phyloP scores from a whole-genome alignment of 2,888 invertebrate species.

The Hecatera dysodea region DNA sequence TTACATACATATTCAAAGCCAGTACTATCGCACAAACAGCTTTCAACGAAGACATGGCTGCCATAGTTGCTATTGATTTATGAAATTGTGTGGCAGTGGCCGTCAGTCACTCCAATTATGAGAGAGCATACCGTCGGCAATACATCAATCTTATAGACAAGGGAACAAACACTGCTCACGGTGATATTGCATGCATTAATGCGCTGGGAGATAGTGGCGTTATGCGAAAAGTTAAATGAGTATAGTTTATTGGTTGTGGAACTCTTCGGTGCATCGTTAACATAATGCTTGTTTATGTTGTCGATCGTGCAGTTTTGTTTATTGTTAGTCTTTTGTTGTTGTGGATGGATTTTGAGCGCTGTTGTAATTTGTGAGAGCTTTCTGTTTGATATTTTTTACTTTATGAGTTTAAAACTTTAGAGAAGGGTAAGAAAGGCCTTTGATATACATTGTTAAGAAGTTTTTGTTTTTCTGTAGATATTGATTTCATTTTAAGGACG shows the following conservation, averaged over 20 bases:
- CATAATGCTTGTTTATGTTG: constrained; percentile 54
- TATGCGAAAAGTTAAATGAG: constrained; percentile 64
- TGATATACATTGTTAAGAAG: not conserved
- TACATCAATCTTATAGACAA: constrained; percentile 81
- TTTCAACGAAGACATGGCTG: constrained; percentile 66
- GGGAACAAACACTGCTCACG: constrained; percentile 66
- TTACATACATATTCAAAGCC: constrained; percentile 59
- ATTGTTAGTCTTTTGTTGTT: constrained; percentile 31
- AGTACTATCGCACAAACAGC: constrained; percentile 58
- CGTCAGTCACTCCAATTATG: constrained; percentile 78
- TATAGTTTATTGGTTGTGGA: constrained; percentile 59
- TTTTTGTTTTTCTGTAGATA: not conserved
- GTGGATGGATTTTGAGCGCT: not conserved
- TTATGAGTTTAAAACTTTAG: not conserved
- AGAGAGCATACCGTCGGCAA: constrained; percentile 67
- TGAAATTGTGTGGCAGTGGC: constrained; percentile 70
- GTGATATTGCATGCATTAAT: constrained; percentile 67
- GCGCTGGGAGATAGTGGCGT: constrained; percentile 56
- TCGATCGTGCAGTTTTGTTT: constrained; percentile 24
- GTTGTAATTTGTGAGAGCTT: not conserved
- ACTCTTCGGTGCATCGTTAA: constrained; percentile 55
- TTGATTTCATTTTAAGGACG: not conserved
- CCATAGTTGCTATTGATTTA: constrained; percentile 75
- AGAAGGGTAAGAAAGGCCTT: not conserved
- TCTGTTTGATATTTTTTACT: not conserved